Base-by-base conservation (phyloP, 1,140 invertebrate species). In the Trachelipus rathkii region DNA sequence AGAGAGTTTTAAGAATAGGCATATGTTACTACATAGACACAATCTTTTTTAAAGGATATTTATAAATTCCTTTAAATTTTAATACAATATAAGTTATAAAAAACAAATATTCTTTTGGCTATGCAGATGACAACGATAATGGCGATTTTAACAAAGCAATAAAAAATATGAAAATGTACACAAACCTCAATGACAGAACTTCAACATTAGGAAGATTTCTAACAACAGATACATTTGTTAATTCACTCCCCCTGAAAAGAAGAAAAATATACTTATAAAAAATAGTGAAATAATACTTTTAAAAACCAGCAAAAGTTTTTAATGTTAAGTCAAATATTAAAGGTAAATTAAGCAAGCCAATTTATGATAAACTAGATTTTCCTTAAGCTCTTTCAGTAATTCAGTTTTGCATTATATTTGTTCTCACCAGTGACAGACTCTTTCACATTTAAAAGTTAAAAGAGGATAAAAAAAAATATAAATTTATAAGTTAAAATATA, bases 201-300 rank as follows among this genome's bases (percentile, higher is more conserved):
- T 84, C 83, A n/a, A 84, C 82, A 78, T 84, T 84, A n/a, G 74
- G 72, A 46, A 84, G 77, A 66, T 82, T 81, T n/a, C 82, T 74
- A 11, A 84, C 75, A 11, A 84, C 78, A 69, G 77, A 78, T 2
- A 84, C 83, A 79, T 84, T 83, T 19, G 81, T 79, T 24, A 84
- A 71, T 71, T 84, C 83, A 77, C 82, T 82, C 44, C 83, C 83
- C 83, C 83, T 84, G 76, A 19, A 76, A 78, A 72, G 11, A 79
- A 10, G 75, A 74, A 10, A 24, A 79, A 50, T 50, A 19, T 60
- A 74, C 7, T 3, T 33, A 72, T 15, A 45, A 72, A 44, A 5
- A 66, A 2, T 33, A 33, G 6, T 33, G 33, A 33, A 33, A 33
- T 6, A 3, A 6, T 33, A 33, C 33, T 33, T 33, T 33, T 33